Evolutionary conservation across 2,797 vertebrate species (phyloP), one percentile per base, ranked within the genome.

Genomic region (Novumbra hubbsi): DNA sequence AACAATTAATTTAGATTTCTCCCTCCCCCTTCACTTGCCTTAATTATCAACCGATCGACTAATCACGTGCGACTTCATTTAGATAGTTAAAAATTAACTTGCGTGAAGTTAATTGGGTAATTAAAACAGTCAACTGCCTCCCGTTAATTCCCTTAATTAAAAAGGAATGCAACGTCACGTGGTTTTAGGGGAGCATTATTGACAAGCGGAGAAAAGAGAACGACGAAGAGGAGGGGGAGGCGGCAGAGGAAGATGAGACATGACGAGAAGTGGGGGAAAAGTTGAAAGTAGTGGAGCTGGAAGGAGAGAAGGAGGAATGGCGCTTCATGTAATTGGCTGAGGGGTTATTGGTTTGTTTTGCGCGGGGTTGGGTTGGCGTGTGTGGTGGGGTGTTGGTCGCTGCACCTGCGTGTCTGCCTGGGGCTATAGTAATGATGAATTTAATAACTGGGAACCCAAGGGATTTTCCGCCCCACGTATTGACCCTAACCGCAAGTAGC

Each of bases 51-150:
- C 95, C 98, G 98, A 99, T 98, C 97, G 96, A 98, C 97, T 98
- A 98, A 98, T 57, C n/a, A 12, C 98, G 96, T 97, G 97, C 96
- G 95, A 98, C 96, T 97, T 97, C 97, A 98, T 98, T 98, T 98
- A 98, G 97, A 98, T 97, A 97, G 96, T 98, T 98, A 98, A 98
- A 98, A 98, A 98, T 99, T 98, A 98, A 98, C 96, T 97, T 95
- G 96, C 96, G 95, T 98, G 96, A 98, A 97, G 96, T 98, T 99
- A 98, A 98, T 98, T 98, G 97, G 98, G 97, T 99, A 99, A 99
- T 99, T 99, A 99, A 99, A 98, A 97, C 96, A 96, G 95, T 99
- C 96, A 97, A 98, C 96, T 98, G 97, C 96, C 93, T 96, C 96
- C 96, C 97, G 98, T 99, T 98, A 98, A 99, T 98, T 98, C 98